Evolutionary conservation across 2,113 vertebrate genomes (phyloP).

Genomic region (Caranx ignobilis): DNA sequence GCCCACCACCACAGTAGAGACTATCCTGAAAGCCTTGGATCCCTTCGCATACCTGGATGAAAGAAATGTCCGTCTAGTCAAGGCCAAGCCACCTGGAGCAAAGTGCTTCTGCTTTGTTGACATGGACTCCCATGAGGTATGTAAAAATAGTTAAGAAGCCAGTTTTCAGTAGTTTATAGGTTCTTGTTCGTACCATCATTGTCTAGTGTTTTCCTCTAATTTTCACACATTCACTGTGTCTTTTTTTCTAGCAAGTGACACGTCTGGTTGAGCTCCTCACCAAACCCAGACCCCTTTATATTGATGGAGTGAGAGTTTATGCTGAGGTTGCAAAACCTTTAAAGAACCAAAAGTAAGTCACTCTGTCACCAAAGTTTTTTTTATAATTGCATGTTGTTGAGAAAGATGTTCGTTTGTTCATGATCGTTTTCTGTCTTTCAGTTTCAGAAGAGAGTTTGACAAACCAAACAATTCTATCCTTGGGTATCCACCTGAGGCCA

Average conservation of each 20-base stretch:
- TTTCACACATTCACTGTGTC: background rate
- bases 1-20: constrained; percentile 91
- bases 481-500: constrained; percentile 74
- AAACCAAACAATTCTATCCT: constrained; percentile 78
- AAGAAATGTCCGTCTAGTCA: constrained; percentile 94
- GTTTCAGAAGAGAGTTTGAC: constrained; percentile 80
- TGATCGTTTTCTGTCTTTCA: constrained; percentile 36
- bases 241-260: constrained; percentile 89
- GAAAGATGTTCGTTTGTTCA: background rate
- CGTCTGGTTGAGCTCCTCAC: constrained; percentile 94
- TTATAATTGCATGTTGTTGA: background rate
- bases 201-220: background rate
- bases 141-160: background rate
- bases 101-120: constrained; percentile 96
- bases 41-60: constrained; percentile 92
- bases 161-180: background rate
- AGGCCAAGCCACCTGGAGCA: constrained; percentile 89
- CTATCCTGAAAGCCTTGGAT: constrained; percentile 92
- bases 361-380: background rate
- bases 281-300: constrained; percentile 91
- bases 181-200: background rate
- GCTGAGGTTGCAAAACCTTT: constrained; percentile 92
- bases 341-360: constrained; percentile 85
- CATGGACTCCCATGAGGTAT: constrained; percentile 94
- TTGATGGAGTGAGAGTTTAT: constrained; percentile 93